Conservation (phyloP, 2,113 vertebrate species). For the Brienomyrus brachyistius region DNA sequence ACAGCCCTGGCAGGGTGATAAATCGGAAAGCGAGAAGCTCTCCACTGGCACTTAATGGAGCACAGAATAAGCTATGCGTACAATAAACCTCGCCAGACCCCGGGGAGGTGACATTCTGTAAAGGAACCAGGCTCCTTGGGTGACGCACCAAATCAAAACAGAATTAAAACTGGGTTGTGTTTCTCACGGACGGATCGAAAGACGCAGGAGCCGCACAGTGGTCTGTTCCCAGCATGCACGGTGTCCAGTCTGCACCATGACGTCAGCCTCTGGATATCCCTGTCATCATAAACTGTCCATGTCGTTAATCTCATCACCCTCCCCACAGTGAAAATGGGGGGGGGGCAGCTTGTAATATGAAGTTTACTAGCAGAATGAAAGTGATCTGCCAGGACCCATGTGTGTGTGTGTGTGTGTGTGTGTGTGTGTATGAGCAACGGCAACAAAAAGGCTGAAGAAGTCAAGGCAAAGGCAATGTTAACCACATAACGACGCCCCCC, state of each 20-base stretch:
- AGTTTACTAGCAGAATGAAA: background rate
- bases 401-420: constrained; percentile 1
- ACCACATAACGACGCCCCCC: background rate
- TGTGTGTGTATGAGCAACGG: background rate
- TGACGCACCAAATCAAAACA: background rate
- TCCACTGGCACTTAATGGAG: background rate
- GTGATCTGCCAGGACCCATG: background rate
- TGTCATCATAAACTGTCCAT: constrained; percentile 3
- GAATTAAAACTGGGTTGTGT: background rate
- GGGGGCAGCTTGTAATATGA: background rate
- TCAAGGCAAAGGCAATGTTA: background rate
- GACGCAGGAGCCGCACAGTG: background rate
- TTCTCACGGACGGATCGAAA: background rate
- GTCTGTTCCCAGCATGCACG: background rate
- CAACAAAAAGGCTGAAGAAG: background rate
- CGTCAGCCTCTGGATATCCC: background rate
- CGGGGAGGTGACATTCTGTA: background rate
- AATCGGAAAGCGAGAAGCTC: background rate
- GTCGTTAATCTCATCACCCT: background rate
- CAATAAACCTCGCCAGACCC: background rate
- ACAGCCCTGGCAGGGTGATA: background rate
- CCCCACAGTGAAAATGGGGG: background rate
- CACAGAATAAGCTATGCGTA: background rate
- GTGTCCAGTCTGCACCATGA: background rate
- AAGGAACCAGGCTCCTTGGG: background rate